Evolutionary conservation across 2,888 invertebrate genomes (phyloP).

Genomic region (Hemicrepidius hirtus): DNA sequence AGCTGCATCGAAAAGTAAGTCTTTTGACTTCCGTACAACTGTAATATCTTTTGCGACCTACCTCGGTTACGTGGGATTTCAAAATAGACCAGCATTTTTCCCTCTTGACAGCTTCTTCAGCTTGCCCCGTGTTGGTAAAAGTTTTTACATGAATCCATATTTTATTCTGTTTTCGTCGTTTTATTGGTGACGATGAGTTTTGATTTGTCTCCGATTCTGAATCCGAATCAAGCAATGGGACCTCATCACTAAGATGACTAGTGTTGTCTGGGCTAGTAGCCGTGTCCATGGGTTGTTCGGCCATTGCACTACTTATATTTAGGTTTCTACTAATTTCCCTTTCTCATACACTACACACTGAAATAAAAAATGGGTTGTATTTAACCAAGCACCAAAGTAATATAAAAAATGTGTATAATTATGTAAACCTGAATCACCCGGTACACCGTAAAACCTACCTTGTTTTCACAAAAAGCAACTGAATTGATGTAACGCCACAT

Average conservation of each 20-base stretch:
- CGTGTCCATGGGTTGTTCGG: constrained; percentile 10
- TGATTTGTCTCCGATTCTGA: constrained; percentile 16
- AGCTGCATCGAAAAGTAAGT: background rate
- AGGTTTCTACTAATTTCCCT: constrained; percentile 3
- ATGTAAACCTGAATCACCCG: too few species aligned
- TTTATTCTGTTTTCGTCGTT: constrained; percentile 14
- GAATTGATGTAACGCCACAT: constrained; percentile 1
- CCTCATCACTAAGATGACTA: constrained; percentile 5
- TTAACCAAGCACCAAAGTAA: too few species aligned
- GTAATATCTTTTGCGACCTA: constrained; percentile 2
- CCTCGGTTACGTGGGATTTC: background rate
- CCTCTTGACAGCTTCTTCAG: constrained; percentile 25
- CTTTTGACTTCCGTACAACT: constrained; percentile 1
- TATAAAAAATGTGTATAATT: too few species aligned
- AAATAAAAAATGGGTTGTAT: too few species aligned
- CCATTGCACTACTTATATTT: constrained; percentile 23
- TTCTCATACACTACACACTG: background rate
- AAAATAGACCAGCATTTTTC: constrained; percentile 7
- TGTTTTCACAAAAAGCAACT: background rate
- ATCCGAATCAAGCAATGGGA: constrained; percentile 19
- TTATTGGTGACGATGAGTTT: constrained; percentile 6
- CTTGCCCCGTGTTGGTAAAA: constrained; percentile 8
- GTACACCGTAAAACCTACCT: too few species aligned
- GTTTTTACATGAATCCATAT: constrained; percentile 23
- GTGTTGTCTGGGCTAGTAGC: constrained; percentile 10